A percentile compares a stretch with the other conserved stretches of the same genome.
These are phyloP conservation scores for Alca torda DNA, from an alignment of 2,797 vertebrate species.

Conservation along the genomic window DNA sequence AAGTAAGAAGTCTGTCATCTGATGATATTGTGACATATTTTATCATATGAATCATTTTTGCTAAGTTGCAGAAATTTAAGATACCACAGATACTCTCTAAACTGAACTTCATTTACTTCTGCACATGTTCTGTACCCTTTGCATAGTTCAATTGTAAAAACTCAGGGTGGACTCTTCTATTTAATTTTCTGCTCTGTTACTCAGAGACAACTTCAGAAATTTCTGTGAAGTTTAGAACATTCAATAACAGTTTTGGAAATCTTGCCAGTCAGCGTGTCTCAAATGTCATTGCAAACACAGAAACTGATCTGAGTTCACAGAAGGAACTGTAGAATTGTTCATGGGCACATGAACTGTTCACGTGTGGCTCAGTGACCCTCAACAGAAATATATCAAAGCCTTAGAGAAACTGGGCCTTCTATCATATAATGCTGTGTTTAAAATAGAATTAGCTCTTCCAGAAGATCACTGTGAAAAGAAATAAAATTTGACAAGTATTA, in stretches of 20 bases:
- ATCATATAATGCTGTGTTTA: not conserved
- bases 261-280: not conserved
- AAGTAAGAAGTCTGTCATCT: not conserved
- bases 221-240: not conserved
- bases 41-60: not conserved
- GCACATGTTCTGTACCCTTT: not conserved
- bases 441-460: not conserved
- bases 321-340: not conserved
- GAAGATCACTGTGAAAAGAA: not conserved
- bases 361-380: not conserved
- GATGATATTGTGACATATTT: not conserved
- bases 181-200: slow-evolving; percentile 17
- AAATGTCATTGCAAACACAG: not conserved
- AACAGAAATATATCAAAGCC: not conserved
- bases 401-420: not conserved
- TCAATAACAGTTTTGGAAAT: not conserved
- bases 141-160: not conserved
- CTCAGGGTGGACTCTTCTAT: not conserved
- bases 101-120: not conserved
- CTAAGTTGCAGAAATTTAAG: not conserved
- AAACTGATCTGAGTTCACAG: not conserved
- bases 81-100: not conserved
- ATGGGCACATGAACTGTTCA: not conserved
- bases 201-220: not conserved
- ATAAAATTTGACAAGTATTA: not conserved